Evolutionary conservation across 1,140 invertebrate species (phyloP), one percentile per base, ranked within the genome.

Genomic region (Ips typographus): DNA sequence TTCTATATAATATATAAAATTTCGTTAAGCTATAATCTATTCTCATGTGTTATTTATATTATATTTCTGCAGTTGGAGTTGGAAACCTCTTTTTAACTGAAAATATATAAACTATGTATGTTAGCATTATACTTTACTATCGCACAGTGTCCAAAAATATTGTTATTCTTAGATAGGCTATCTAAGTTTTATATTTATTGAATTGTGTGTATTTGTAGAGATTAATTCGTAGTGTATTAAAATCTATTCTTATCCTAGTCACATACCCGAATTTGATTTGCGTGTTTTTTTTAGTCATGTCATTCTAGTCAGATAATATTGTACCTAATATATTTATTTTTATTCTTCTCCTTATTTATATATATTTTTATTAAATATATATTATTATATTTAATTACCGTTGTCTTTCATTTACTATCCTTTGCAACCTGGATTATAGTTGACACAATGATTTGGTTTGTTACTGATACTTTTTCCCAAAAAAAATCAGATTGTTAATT

Each of bases 1-100:
- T 78, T 78, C 76, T 76, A 77, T 77, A 74, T 73, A 73, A 73
- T 73, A 73, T 73, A 73, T 73, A 73, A 56, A 64, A 74, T 74
- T 76, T 66, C 73, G 74, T 76, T 76, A 76, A 73, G 74, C 71
- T 76, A 72, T 66, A 73, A 70, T 75, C 71, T 77, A 75, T 73
- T 74, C 75, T 75, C 75, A 72, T 75, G 73, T 75, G 75, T 77
- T 77, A 74, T 74, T 77, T 75, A 75, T 68, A 73, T 76, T 76
- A 73, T 59, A 71, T 65, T 71, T 66, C 69, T 57, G 42, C 37
- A 22, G 69, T 71, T 71, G 58, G 57, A 71, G 42, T 71, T 71
- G 40, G 49, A 59, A 56, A 71, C 44, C 57, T 57, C 44, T 66
- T 66, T 71, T 71, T 65, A 64, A 71, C 63, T 61, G 40, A 61